Evolutionary conservation across 2,113 vertebrate genomes (phyloP).

Genomic region (Aphelocoma coerulescens): DNA sequence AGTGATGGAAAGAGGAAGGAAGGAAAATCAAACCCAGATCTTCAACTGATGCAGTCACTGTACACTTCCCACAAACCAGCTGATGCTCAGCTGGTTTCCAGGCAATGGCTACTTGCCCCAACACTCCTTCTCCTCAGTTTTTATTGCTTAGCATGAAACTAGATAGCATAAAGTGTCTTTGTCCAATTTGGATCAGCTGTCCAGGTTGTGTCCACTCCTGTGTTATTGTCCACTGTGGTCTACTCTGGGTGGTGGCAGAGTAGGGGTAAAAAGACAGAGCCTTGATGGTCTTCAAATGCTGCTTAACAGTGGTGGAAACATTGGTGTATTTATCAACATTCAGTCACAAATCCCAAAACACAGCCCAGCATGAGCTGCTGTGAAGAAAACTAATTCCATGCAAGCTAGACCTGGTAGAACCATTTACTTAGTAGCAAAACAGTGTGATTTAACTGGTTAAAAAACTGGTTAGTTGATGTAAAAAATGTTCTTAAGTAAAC

Average conservation of each 20-base stretch:
- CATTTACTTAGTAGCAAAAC: neutral
- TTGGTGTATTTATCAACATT: fast-evolving
- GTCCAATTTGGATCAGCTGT: neutral
- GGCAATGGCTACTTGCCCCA: neutral
- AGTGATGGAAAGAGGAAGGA: neutral
- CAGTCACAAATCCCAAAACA: neutral
- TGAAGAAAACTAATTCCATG: neutral
- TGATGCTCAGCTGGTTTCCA: neutral
- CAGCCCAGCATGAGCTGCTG: neutral
- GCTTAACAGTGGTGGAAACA: neutral
- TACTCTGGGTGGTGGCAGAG: neutral
- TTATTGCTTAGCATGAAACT: neutral
- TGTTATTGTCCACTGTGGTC: fast-evolving
- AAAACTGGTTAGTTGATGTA: neutral
- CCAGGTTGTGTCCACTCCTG: neutral
- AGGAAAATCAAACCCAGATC: neutral
- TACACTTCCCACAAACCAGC: neutral
- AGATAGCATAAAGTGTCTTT: neutral
- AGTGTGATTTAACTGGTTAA: neutral
- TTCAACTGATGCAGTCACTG: neutral
- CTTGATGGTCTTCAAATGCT: neutral
- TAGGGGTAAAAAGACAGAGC: neutral
- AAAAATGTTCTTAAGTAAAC: neutral
- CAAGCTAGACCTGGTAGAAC: neutral
- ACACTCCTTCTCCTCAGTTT: neutral